Conservation (phyloP, 2,888 invertebrate genomes). For the Tethea ocularis region DNA sequence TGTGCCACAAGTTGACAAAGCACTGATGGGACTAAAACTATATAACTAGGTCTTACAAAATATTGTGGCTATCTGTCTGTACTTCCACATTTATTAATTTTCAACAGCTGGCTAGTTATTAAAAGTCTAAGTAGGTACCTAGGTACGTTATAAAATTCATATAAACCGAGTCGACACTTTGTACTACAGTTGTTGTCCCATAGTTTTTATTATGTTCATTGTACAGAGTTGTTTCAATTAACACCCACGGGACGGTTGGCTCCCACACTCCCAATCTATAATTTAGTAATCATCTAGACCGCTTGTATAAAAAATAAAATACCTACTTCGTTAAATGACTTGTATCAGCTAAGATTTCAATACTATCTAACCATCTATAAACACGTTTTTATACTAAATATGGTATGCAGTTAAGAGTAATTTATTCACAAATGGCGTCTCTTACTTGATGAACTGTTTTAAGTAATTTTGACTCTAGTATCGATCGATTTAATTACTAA, state of each 20-base stretch:
- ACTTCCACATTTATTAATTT: too few species aligned
- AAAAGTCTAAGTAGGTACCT: too few species aligned
- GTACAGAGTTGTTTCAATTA: constrained; percentile 47
- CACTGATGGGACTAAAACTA: too few species aligned
- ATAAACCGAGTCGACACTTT: neutral
- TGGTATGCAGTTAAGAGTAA: neutral
- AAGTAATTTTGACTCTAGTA: neutral
- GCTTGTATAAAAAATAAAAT: constrained; percentile 25
- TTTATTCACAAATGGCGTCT: neutral
- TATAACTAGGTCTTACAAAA: too few species aligned
- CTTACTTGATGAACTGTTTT: neutral
- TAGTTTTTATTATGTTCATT: constrained; percentile 38
- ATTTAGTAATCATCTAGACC: constrained; percentile 43
- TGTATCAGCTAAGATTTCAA: neutral
- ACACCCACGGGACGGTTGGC: constrained; percentile 47
- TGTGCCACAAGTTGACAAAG: too few species aligned
- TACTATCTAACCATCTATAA: neutral
- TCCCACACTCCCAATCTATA: constrained; percentile 46
- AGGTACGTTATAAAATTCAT: neutral
- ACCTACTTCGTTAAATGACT: neutral
- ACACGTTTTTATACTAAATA: neutral
- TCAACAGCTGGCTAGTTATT: neutral
- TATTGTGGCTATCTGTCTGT: neutral
- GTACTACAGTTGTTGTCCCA: constrained; percentile 19
- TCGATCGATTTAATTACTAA: neutral